Percentiles rank a stretch among this genome's conserved stretches.
Evolutionary conservation across 2,797 vertebrate species (phyloP).

Genomic region (Gymnodraco acuticeps): DNA sequence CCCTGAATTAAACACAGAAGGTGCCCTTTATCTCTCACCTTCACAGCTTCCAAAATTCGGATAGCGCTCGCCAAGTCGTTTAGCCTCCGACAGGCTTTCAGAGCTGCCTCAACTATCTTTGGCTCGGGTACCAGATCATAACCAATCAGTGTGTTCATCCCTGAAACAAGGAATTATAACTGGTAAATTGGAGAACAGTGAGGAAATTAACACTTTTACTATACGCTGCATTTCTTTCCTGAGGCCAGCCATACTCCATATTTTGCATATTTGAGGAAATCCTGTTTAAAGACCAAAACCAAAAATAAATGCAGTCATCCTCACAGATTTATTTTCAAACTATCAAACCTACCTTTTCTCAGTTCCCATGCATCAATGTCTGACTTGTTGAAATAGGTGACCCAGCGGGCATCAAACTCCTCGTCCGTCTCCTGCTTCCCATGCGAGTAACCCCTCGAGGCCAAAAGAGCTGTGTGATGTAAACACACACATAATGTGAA

Average conservation of each 20-base stretch:
- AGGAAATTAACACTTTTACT: constrained; percentile 4
- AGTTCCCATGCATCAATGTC: constrained; percentile 98
- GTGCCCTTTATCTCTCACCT: constrained; percentile 81
- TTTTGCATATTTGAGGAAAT: not conserved
- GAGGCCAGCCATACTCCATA: not conserved
- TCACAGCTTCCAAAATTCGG: constrained; percentile 95
- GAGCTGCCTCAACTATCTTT: constrained; percentile 94
- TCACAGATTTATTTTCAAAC: not conserved
- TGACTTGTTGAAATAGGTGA: constrained; percentile 96
- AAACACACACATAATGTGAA: not conserved
- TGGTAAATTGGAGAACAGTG: not conserved
- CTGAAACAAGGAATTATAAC: constrained; percentile 71
- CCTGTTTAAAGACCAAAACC: not conserved
- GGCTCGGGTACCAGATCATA: constrained; percentile 97
- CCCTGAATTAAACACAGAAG: not conserved
- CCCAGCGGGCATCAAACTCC: constrained; percentile 98
- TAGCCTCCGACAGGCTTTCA: constrained; percentile 94
- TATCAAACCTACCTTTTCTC: constrained; percentile 89
- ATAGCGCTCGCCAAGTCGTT: constrained; percentile 94
- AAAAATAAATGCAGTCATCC: not conserved
- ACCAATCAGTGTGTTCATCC: constrained; percentile 94
- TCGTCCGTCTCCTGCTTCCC: constrained; percentile 95
- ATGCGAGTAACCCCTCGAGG: constrained; percentile 91
- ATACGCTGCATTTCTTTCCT: not conserved
- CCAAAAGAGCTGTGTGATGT: constrained; percentile 77